Percentiles rank a stretch among this genome's conserved stretches.
Conservation (phyloP, 1,140 invertebrate species). For the Drosophila ercepeae region DNA sequence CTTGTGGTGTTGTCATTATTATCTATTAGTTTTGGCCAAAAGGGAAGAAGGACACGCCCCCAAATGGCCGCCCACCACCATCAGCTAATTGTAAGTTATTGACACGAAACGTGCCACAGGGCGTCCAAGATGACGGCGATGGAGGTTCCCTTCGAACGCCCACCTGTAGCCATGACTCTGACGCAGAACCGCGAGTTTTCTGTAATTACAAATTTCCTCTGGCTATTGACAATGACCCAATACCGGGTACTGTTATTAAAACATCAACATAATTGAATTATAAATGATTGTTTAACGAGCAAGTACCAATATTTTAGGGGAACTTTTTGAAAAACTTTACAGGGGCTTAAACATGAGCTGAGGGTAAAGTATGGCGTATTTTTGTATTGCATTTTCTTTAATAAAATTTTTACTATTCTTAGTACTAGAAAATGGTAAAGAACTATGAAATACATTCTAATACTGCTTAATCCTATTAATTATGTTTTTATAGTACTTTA, state of each 20-base stretch:
- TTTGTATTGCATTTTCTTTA: too few relatives aligned
- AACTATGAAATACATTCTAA: too few relatives aligned
- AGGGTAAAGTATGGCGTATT: too few relatives aligned
- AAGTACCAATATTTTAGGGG: background rate
- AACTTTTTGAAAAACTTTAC: too few relatives aligned
- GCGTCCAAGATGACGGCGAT: constrained; percentile 21
- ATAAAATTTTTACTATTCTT: too few relatives aligned
- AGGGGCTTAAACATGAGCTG: too few relatives aligned
- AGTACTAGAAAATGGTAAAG: too few relatives aligned
- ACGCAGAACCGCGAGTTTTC: background rate
- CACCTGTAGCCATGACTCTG: constrained; percentile 35
- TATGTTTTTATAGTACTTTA: too few relatives aligned
- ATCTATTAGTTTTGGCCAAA: constrained; percentile 58
- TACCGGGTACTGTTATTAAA: constrained; percentile 13
- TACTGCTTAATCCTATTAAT: too few relatives aligned
- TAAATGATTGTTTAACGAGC: constrained; percentile 28
- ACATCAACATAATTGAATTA: constrained; percentile 62
- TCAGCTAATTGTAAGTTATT: constrained; percentile 68
- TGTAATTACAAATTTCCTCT: constrained; percentile 55
- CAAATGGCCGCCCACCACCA: constrained; percentile 4
- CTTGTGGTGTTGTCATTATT: constrained; percentile 59
- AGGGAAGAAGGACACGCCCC: constrained; percentile 15
- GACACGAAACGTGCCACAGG: constrained; percentile 51
- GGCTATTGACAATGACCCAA: constrained; percentile 23
- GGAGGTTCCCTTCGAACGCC: constrained; percentile 11